A percentile compares a stretch with the other conserved stretches of the same genome.
phyloP scores from a whole-genome alignment of 2,888 invertebrate species.

The Mantis religiosa region DNA sequence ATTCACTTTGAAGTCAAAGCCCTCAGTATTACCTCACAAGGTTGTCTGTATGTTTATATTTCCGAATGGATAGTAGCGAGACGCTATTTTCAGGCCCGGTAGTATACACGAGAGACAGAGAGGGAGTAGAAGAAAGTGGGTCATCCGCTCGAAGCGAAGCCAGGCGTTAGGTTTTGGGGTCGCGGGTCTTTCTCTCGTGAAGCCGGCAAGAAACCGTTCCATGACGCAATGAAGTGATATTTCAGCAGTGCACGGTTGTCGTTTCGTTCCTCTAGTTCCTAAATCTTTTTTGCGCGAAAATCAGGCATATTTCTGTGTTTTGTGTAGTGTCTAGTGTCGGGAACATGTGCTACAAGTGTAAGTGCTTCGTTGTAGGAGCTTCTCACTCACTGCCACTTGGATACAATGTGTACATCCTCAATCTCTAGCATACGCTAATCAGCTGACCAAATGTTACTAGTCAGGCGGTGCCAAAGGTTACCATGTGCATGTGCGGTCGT shows the following conservation, averaged over 20 bases:
- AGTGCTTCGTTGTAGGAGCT: not conserved
- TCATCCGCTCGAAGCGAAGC: not conserved
- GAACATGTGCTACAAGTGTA: not conserved
- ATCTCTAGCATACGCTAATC: too few relatives aligned
- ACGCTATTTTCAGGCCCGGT: not conserved
- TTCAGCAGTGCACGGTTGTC: not conserved
- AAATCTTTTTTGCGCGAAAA: not conserved
- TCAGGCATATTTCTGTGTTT: too few relatives aligned
- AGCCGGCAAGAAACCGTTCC: not conserved
- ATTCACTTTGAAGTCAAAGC: too few relatives aligned
- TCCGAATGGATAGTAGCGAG: not conserved
- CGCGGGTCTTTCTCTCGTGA: not conserved
- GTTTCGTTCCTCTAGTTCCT: not conserved
- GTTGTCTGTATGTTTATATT: not conserved
- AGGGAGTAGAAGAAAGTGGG: not conserved
- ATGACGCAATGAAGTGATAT: not conserved
- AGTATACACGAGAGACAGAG: not conserved
- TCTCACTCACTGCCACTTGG: not conserved
- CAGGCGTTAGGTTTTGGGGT: conserved; percentile 6
- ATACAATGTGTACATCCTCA: not conserved
- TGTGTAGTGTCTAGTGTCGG: not conserved
- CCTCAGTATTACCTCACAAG: too few relatives aligned
- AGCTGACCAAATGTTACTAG: not conserved
- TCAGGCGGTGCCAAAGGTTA: not conserved
- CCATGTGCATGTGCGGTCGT: not conserved